Evolutionary conservation across 2,888 invertebrate species (phyloP).

Genomic region (Gastracanthus pulcherrimus): DNA sequence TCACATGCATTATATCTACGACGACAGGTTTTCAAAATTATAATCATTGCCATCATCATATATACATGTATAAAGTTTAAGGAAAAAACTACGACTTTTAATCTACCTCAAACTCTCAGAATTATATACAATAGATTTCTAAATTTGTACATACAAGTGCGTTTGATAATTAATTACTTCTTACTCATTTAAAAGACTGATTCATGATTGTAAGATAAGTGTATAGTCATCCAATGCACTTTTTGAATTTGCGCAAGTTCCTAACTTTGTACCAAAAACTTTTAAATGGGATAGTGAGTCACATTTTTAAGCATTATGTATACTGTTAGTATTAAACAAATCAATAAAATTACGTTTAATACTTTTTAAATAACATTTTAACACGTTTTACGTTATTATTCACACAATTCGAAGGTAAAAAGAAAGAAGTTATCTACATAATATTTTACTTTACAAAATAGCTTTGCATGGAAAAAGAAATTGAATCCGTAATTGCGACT

Average conservation of each 20-base stretch:
- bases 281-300: constrained; percentile 24
- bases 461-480: constrained; percentile 21
- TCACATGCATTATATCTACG: background rate
- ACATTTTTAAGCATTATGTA: constrained; percentile 41
- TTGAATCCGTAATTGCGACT: constrained; percentile 5
- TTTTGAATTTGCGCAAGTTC: constrained; percentile 23
- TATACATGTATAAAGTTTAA: constrained; percentile 19
- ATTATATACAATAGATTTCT: constrained; percentile 37
- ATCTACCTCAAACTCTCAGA: constrained; percentile 41
- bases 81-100: constrained; percentile 39
- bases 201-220: constrained; percentile 43
- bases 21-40: constrained; percentile 25
- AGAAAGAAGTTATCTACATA: constrained; percentile 1
- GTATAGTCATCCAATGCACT: constrained; percentile 7
- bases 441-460: constrained; percentile 37
- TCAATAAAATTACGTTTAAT: constrained; percentile 49
- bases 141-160: constrained; percentile 52
- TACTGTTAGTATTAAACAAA: constrained; percentile 44
- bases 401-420: constrained; percentile 27
- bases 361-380: constrained; percentile 44
- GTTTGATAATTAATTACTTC: constrained; percentile 26
- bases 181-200: constrained; percentile 44
- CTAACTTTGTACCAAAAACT: constrained; percentile 40
- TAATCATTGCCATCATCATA: background rate
- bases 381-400: constrained; percentile 36